Conservation (phyloP, 92 coral and sea anemone species). For the Metridium senile region DNA sequence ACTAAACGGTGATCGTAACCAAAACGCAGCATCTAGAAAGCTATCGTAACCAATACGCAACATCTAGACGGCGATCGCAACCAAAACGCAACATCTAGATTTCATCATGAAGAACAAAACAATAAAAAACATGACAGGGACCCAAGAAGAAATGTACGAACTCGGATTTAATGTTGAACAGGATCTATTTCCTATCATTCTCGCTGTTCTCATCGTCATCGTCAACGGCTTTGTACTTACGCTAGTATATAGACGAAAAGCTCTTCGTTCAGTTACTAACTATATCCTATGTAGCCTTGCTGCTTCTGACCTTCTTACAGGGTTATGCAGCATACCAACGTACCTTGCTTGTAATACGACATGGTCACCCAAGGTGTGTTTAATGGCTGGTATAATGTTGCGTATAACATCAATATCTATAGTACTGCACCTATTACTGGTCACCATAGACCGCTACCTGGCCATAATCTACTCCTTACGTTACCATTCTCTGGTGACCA, state of each 20-base stretch:
- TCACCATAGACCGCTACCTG: constrained; percentile 62
- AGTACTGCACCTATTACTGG: constrained; percentile 44
- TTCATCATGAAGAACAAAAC: neutral
- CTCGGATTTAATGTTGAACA: constrained; percentile 45
- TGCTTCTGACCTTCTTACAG: constrained; percentile 72
- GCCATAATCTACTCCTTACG: constrained; percentile 67
- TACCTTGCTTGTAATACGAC: constrained; percentile 58
- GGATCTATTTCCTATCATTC: constrained; percentile 56
- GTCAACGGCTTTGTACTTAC: constrained; percentile 62
- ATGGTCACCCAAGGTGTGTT: constrained; percentile 42
- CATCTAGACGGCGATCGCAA: too few species aligned
- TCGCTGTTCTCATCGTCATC: constrained; percentile 53
- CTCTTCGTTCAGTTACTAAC: constrained; percentile 63
- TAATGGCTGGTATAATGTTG: constrained; percentile 42
- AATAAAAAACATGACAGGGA: neutral
- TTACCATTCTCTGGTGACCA: constrained; percentile 60
- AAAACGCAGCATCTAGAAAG: neutral
- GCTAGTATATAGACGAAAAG: constrained; percentile 47
- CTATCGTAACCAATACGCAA: neutral
- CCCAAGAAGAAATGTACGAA: neutral
- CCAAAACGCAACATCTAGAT: neutral
- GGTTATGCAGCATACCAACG: constrained; percentile 67
- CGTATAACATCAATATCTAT: constrained; percentile 71
- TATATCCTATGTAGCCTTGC: constrained; percentile 76
- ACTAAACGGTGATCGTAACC: neutral